Percentiles rank a stretch among this genome's conserved stretches.
Evolutionary conservation across 2,888 invertebrate species (phyloP).

Genomic region (Augiades crinisus): DNA sequence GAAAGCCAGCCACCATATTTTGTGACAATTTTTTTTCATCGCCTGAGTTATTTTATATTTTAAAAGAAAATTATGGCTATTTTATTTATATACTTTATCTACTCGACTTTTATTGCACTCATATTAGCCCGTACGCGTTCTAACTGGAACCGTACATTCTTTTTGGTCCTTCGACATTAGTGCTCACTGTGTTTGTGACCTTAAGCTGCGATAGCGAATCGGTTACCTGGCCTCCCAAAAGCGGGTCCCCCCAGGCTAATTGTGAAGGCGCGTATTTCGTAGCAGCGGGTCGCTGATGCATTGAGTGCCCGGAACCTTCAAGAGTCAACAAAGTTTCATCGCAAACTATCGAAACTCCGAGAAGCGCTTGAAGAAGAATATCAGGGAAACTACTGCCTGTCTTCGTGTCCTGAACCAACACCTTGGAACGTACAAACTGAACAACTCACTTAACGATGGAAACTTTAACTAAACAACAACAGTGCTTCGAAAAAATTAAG

Average conservation of each 20-base stretch:
- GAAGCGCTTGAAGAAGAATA: not conserved
- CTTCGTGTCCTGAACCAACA: slow-evolving; percentile 9
- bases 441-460: slow-evolving; percentile 2
- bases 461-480: not conserved
- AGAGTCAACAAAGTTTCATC: not conserved
- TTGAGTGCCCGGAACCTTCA: slow-evolving; percentile 5
- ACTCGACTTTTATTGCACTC: no score
- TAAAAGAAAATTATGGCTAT: no score
- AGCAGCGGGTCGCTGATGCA: not conserved
- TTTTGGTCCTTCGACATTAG: not conserved
- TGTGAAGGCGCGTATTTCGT: slow-evolving; percentile 8
- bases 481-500: slow-evolving; percentile 21
- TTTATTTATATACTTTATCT: no score
- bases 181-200: not conserved
- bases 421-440: not conserved
- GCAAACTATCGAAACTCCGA: not conserved
- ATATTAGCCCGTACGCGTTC: no score
- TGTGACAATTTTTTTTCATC: no score
- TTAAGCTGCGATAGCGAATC: slow-evolving; percentile 6
- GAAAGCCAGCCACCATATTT: no score
- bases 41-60: no score
- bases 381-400: slow-evolving; percentile 5
- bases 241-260: slow-evolving; percentile 9
- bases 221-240: slow-evolving; percentile 11
- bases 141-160: not conserved